A percentile compares a stretch with the other conserved stretches of the same genome.
Conservation (phyloP, 2,113 vertebrate genomes). For the Daphoenositta chrysoptera region DNA sequence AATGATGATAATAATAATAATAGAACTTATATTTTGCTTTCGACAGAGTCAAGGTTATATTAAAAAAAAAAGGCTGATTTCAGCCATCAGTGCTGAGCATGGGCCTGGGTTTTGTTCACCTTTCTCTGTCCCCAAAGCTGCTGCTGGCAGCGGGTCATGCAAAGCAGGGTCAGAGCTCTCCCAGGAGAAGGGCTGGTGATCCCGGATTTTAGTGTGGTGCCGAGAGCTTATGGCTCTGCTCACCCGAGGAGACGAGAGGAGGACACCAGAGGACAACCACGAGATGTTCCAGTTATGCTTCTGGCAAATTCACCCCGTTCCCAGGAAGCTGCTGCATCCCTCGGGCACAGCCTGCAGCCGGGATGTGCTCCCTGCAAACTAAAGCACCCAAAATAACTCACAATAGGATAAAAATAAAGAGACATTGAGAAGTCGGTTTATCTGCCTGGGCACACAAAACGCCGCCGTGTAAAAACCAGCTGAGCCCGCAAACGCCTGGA, state of each 20-base stretch:
- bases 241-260: background rate
- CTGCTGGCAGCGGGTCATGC: fast-evolving
- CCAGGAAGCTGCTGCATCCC: background rate
- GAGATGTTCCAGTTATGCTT: background rate
- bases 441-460: background rate
- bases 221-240: background rate
- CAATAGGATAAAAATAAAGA: background rate
- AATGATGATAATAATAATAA: background rate
- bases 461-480: background rate
- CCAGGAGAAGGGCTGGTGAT: too few relatives aligned
- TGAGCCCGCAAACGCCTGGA: background rate
- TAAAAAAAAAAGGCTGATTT: background rate
- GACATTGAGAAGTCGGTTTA: background rate
- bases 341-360: background rate
- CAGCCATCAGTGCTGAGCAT: background rate
- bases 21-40: background rate
- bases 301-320: background rate
- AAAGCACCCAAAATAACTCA: background rate
- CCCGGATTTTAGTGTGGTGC: fast-evolving
- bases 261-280: background rate
- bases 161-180: background rate
- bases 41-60: background rate
- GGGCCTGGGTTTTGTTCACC: background rate
- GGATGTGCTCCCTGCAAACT: background rate
- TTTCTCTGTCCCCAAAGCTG: background rate